phyloP scores from a whole-genome alignment of 1,140 invertebrate genomes.

The Leptinotarsa texana region DNA sequence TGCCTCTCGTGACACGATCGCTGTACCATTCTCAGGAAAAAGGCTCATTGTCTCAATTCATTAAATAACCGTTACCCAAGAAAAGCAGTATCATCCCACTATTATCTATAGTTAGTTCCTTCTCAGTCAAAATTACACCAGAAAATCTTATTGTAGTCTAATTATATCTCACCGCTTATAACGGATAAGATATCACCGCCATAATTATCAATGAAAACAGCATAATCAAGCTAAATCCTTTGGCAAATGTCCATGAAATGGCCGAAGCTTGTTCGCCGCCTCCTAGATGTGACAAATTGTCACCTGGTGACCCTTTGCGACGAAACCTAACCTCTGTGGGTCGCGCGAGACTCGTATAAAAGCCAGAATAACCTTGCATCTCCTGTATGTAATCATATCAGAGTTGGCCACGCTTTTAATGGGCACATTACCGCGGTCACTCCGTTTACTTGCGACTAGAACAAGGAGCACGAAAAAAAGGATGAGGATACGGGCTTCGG shows the following conservation, averaged over 20 bases:
- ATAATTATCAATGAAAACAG: conserved; percentile 39
- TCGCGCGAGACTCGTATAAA: conserved; percentile 47
- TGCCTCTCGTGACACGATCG: too few species aligned
- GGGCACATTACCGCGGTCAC: conserved; percentile 26
- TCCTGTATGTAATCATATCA: conserved; percentile 48
- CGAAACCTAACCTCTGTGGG: conserved; percentile 43
- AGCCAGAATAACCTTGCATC: conserved; percentile 34
- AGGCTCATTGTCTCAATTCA: too few species aligned
- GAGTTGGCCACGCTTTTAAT: conserved; percentile 28
- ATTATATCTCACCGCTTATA: too few species aligned
- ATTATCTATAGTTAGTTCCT: background rate
- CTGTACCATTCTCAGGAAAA: too few species aligned
- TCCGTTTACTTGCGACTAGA: conserved; percentile 12
- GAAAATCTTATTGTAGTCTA: background rate
- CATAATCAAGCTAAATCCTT: conserved; percentile 35
- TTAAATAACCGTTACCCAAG: too few species aligned
- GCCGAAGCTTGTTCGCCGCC: conserved; percentile 52
- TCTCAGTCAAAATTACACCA: background rate
- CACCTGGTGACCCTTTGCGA: conserved; percentile 51
- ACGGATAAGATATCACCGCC: conserved; percentile 26
- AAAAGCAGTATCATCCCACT: too few species aligned
- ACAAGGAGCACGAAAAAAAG: background rate
- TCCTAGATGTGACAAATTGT: conserved; percentile 54
- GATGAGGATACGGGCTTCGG: background rate
- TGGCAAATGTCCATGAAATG: conserved; percentile 46